phyloP scores from a whole-genome alignment of 2,888 invertebrate species.

The Amphipyra tragopoginis region DNA sequence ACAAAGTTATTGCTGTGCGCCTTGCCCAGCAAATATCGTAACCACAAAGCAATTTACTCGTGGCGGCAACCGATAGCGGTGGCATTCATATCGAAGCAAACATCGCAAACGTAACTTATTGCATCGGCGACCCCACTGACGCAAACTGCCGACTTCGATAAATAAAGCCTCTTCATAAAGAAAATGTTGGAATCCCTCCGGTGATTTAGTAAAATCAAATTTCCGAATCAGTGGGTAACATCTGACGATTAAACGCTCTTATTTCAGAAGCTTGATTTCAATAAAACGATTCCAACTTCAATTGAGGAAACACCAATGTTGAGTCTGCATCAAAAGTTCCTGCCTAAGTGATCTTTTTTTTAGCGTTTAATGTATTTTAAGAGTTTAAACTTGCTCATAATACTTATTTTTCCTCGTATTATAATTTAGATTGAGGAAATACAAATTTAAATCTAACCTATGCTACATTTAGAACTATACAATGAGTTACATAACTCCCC shows the following conservation, averaged over 20 bases:
- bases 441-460: too few relatives aligned
- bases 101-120: background rate
- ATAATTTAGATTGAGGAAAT: too few relatives aligned
- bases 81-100: background rate
- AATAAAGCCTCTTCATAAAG: slow-evolving; percentile 16
- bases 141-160: background rate
- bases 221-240: slow-evolving; percentile 34
- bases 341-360: too few relatives aligned
- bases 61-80: background rate
- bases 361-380: too few relatives aligned
- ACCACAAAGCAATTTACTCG: background rate
- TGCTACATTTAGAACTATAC: too few relatives aligned
- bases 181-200: slow-evolving; percentile 10
- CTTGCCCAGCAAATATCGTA: background rate
- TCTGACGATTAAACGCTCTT: slow-evolving; percentile 30
- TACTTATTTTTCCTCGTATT: too few relatives aligned
- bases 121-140: background rate
- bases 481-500: too few relatives aligned
- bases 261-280: background rate
- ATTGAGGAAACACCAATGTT: background rate
- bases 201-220: slow-evolving; percentile 20
- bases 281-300: slow-evolving; percentile 1
- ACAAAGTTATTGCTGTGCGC: too few relatives aligned
- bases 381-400: too few relatives aligned
- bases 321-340: background rate